Evolutionary conservation across 1,140 invertebrate genomes (phyloP).

Genomic region (Procambarus clarkii): DNA sequence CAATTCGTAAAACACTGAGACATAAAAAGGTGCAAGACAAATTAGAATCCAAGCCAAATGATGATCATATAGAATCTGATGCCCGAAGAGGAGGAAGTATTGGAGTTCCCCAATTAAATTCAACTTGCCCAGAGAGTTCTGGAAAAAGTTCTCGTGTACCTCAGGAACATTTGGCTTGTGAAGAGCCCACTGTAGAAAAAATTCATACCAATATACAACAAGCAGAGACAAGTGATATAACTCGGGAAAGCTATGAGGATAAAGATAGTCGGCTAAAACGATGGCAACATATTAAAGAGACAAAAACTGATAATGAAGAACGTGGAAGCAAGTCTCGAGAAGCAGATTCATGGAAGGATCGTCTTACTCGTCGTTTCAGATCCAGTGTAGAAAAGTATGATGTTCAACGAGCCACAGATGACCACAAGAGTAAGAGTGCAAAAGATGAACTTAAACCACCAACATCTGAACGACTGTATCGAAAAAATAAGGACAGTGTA

Average conservation of each 20-base stretch:
- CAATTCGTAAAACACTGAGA: slow-evolving; percentile 85
- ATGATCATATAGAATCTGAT: slow-evolving; percentile 41
- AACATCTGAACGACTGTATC: slow-evolving; percentile 59
- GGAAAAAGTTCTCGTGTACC: slow-evolving; percentile 37
- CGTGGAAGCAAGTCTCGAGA: slow-evolving; percentile 30
- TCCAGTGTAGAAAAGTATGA: slow-evolving; percentile 69
- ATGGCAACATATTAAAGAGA: slow-evolving; percentile 78
- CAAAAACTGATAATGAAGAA: slow-evolving; percentile 53
- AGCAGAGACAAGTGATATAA: slow-evolving; percentile 74
- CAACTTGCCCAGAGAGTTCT: background rate
- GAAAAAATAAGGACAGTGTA: slow-evolving; percentile 60
- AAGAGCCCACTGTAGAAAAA: slow-evolving; percentile 78
- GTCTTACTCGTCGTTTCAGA: slow-evolving; percentile 51
- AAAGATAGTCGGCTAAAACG: slow-evolving; percentile 81
- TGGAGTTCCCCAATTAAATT: background rate
- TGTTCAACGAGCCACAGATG: slow-evolving; percentile 70
- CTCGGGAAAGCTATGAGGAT: slow-evolving; percentile 76
- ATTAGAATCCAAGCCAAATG: slow-evolving; percentile 37
- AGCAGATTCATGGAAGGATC: slow-evolving; percentile 52
- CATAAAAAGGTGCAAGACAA: slow-evolving; percentile 85
- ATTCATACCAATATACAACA: slow-evolving; percentile 33
- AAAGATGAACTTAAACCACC: slow-evolving; percentile 74
- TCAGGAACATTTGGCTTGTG: slow-evolving; percentile 21
- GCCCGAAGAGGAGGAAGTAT: background rate
- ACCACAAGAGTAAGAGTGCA: slow-evolving; percentile 77